Evolutionary conservation across 2,888 invertebrate species (phyloP).

Genomic region (Hydrotaea diabolus): DNA sequence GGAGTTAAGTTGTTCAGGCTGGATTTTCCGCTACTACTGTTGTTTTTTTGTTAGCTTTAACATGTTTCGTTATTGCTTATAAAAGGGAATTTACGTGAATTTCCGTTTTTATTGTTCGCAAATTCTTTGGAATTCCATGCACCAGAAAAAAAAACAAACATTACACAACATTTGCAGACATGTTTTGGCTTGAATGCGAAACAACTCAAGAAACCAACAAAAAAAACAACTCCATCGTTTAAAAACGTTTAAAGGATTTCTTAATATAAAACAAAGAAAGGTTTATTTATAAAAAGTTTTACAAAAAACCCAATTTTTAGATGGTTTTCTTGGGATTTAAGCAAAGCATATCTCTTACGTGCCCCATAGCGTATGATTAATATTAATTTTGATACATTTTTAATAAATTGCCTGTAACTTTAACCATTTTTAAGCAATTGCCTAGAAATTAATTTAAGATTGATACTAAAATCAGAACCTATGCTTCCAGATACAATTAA

Average conservation of each 20-base stretch:
- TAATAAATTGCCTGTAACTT: background rate
- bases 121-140: conserved; percentile 16
- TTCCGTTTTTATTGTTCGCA: conserved; percentile 62
- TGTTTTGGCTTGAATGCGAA: background rate
- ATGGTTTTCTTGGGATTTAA: too few species aligned
- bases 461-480: too few species aligned
- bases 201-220: background rate
- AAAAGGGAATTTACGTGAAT: conserved; percentile 64
- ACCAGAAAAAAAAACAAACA: background rate
- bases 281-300: too few species aligned
- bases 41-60: conserved; percentile 59
- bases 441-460: too few species aligned
- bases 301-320: too few species aligned
- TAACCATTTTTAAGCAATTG: background rate
- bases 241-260: background rate
- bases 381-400: background rate
- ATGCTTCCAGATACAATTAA: too few species aligned
- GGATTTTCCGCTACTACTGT: conserved; percentile 29
- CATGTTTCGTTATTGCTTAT: conserved; percentile 62
- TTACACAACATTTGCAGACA: conserved; percentile 18
- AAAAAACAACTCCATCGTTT: background rate
- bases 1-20: background rate
- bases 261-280: background rate
- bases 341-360: too few species aligned
- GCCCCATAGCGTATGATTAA: background rate